Base-by-base conservation (phyloP, 2,113 vertebrate genomes). In the Pterocles gutturalis region DNA sequence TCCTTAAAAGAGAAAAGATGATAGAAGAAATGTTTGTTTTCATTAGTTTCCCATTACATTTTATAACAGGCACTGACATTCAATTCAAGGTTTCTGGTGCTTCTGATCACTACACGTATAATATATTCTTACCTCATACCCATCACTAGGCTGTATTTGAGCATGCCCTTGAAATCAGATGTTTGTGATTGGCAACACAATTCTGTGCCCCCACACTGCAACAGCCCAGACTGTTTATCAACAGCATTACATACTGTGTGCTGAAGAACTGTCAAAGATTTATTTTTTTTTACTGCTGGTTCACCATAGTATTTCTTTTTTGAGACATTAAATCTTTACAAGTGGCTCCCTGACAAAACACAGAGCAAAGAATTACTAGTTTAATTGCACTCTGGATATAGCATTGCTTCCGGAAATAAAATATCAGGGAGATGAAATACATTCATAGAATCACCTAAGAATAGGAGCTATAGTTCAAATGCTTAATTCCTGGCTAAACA, bases 1-100 rank as follows among this genome's bases (percentile, higher is more conserved):
- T 11, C 99, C 99, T 99, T 81, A 33, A 90, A 82, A 60, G 34
- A 83, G 34, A 92, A 82, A 82, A 85, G 20, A 51, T 2, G 10
- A 76, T 0, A 72, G 43, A 78, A 73, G 3, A 70, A 78, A 67
- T 10, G 49, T 69, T 93, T 89, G 48, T 28, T 87, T 91, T 61
- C 65, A 61, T 64, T 61, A 53, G 24, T 61, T 93, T 90, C 45
- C 54, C 65, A 43, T 16, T 28, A 61, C 20, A 48, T 72, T 65
- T 87, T 61, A 5, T n/a, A 93, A 34, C 8, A 89, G 65, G 22
- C 54, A 41, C 6, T 33, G 73, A 58, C 48, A 67, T 48, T 48
- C 70, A 73, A 90, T 54, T 41, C 46, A 67, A 88, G 29, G 83
- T 71, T 94, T 83, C 48, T 64, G 72, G 65, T 21, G 25, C 25